Conservation (phyloP, 1,140 invertebrate genomes). For the Drosophila guanche region DNA sequence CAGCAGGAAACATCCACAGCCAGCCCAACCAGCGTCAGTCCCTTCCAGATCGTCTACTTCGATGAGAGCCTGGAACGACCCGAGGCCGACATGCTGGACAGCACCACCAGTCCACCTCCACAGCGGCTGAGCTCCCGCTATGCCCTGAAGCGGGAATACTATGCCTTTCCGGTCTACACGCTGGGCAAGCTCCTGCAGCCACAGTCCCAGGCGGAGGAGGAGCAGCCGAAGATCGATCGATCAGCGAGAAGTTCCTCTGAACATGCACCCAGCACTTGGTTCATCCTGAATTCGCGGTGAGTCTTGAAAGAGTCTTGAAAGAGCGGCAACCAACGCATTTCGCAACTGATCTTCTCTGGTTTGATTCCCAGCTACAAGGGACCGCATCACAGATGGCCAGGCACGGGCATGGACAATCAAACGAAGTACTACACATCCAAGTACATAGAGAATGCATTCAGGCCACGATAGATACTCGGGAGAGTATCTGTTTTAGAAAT, state of each 20-base stretch:
- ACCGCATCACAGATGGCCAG: slow-evolving; percentile 28
- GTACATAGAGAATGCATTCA: slow-evolving; percentile 38
- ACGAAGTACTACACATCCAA: slow-evolving; percentile 69
- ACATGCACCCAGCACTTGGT: slow-evolving; percentile 60
- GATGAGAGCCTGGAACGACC: slow-evolving; percentile 67
- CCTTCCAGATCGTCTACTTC: slow-evolving; percentile 65
- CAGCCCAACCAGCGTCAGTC: not conserved
- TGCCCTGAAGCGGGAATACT: slow-evolving; percentile 59
- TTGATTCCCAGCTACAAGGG: slow-evolving; percentile 62
- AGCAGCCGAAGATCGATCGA: slow-evolving; percentile 22
- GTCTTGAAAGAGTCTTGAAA: not conserved
- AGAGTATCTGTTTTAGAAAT: too few relatives aligned
- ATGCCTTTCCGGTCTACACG: slow-evolving; percentile 72
- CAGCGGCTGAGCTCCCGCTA: slow-evolving; percentile 66
- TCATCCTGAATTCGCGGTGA: slow-evolving; percentile 75
- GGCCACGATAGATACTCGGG: slow-evolving; percentile 8
- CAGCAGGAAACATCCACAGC: slow-evolving; percentile 15
- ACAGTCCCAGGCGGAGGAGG: not conserved
- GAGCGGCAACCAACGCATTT: too few relatives aligned
- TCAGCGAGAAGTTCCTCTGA: slow-evolving; percentile 19
- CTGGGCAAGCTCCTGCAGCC: slow-evolving; percentile 63
- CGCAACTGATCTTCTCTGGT: not conserved
- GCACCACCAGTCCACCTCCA: slow-evolving; percentile 2
- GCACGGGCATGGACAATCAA: slow-evolving; percentile 8
- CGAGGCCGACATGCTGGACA: slow-evolving; percentile 1